Evolutionary conservation across 1,140 invertebrate species (phyloP).

Genomic region (Eriosoma lanigerum): DNA sequence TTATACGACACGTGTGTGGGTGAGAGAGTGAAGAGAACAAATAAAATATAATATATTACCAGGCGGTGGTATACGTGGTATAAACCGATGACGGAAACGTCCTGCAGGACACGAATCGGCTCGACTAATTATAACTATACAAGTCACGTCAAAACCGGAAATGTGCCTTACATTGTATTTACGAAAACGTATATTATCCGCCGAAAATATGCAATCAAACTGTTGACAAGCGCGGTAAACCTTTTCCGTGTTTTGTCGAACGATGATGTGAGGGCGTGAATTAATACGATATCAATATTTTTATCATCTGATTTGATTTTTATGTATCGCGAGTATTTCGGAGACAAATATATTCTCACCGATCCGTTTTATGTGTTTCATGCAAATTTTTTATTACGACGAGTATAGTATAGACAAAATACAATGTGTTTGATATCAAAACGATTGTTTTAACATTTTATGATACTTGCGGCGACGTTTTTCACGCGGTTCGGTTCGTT

Average conservation of each 20-base stretch:
- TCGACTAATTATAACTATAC: background rate
- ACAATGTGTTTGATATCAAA: background rate
- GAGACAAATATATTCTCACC: background rate
- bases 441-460: background rate
- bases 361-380: background rate
- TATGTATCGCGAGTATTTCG: background rate
- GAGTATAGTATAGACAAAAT: too few relatives aligned
- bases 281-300: too few relatives aligned
- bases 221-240: background rate
- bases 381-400: background rate
- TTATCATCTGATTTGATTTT: background rate
- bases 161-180: background rate
- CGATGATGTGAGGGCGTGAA: too few relatives aligned
- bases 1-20: background rate
- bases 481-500: slow-evolving; percentile 3
- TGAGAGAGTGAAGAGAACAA: background rate
- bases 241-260: slow-evolving; percentile 9
- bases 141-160: background rate
- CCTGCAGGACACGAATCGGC: background rate
- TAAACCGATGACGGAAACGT: background rate
- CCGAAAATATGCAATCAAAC: background rate
- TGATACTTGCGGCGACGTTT: background rate
- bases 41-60: background rate
- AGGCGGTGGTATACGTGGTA: too few relatives aligned
- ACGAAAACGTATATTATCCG: background rate